phyloP scores from a whole-genome alignment of 2,888 invertebrate genomes.

The Lasioglossum calceatum region DNA sequence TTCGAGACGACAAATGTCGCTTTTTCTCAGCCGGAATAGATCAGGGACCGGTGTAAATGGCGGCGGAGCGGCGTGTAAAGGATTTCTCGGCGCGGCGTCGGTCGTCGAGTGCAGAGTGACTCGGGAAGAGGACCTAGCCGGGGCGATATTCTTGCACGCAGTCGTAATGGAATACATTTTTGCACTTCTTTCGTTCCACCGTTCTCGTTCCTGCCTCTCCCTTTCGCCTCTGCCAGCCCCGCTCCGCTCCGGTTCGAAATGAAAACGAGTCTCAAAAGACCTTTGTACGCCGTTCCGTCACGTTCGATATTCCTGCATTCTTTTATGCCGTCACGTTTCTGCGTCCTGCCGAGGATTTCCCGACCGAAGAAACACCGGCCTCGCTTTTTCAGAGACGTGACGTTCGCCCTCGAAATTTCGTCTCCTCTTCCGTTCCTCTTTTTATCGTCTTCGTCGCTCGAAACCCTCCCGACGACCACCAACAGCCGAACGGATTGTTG shows the following conservation, averaged over 20 bases:
- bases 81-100: slow-evolving; percentile 25
- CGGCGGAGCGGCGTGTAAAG: slow-evolving; percentile 16
- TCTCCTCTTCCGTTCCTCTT: not conserved
- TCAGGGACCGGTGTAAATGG: slow-evolving; percentile 4
- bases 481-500: not conserved
- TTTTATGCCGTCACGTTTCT: slow-evolving; percentile 68
- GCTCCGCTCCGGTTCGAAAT: slow-evolving; percentile 53
- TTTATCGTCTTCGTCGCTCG: not conserved
- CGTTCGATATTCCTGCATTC: slow-evolving; percentile 67
- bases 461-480: not conserved
- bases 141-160: slow-evolving; percentile 49
- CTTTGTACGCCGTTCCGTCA: slow-evolving; percentile 70
- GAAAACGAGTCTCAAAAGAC: slow-evolving; percentile 71
- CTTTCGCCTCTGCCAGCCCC: slow-evolving; percentile 15
- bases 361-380: slow-evolving; percentile 31
- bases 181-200: slow-evolving; percentile 27
- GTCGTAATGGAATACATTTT: slow-evolving; percentile 68
- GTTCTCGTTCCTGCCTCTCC: slow-evolving; percentile 3
- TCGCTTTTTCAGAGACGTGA: slow-evolving; percentile 24
- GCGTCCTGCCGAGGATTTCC: slow-evolving; percentile 44
- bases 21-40: slow-evolving; percentile 18
- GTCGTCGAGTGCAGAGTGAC: slow-evolving; percentile 37
- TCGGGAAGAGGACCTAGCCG: slow-evolving; percentile 12
- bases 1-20: slow-evolving; percentile 6
- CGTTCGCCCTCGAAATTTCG: slow-evolving; percentile 31